A percentile compares a stretch with the other conserved stretches of the same genome.
Conservation (phyloP, 2,113 vertebrate genomes). For the Dicaeum eximium region DNA sequence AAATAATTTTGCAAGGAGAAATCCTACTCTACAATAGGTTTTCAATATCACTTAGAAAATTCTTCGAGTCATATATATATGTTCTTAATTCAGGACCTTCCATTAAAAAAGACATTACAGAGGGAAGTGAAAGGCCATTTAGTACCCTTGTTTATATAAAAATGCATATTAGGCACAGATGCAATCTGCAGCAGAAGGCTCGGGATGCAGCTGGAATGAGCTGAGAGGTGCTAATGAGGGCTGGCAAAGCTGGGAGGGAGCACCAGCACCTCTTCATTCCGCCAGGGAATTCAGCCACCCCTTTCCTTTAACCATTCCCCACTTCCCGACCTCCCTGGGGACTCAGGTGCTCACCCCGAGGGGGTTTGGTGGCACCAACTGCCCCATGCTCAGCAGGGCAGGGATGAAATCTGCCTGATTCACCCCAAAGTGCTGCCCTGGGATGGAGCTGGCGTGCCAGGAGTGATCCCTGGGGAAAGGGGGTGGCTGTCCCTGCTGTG, state of each 20-base stretch:
- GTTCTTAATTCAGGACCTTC: conserved; percentile 57
- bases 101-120: conserved; percentile 63
- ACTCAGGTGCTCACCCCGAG: rapidly evolving
- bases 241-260: neutral
- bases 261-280: neutral
- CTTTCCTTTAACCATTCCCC: rapidly evolving
- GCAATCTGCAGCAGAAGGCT: conserved; percentile 25
- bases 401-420: rapidly evolving
- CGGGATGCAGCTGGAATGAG: neutral
- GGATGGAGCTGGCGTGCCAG: neutral
- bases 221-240: conserved; percentile 3
- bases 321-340: rapidly evolving
- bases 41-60: conserved; percentile 58
- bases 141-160: conserved; percentile 52
- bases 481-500: no score
- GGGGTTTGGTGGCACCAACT: neutral
- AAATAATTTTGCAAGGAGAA: conserved; percentile 59
- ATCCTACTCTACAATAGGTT: conserved; percentile 28
- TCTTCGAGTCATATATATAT: conserved; percentile 12
- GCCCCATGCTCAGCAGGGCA: neutral
- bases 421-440: neutral
- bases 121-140: conserved; percentile 45
- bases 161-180: conserved; percentile 45
- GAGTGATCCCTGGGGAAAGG: neutral
- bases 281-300: neutral